These are phyloP conservation scores for Cotesia chilonis DNA, from an alignment of 1,140 invertebrate species.

Conservation along the genomic window DNA sequence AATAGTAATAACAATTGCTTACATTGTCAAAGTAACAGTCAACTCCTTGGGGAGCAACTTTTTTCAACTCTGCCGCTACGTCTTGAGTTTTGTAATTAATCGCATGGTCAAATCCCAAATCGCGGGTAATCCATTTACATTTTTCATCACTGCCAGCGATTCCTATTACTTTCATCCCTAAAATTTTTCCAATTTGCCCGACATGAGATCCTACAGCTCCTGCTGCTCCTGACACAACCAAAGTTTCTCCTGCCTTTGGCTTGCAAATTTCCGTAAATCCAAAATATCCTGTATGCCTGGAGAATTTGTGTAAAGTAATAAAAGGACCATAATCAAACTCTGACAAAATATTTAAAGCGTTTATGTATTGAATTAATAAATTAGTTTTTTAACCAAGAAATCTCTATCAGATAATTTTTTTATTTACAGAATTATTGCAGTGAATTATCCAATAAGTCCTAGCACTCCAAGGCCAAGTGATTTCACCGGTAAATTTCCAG, in stretches of 20 bases:
- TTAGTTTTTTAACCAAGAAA: not conserved
- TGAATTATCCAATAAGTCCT: conserved; percentile 72
- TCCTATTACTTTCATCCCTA: conserved; percentile 75
- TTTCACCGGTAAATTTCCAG: conserved; percentile 66
- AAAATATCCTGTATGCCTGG: conserved; percentile 77
- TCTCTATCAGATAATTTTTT: conserved; percentile 19
- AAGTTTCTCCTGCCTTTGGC: conserved; percentile 73
- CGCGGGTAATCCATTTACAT: conserved; percentile 72
- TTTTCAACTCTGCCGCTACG: conserved; percentile 66
- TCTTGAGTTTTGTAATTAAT: conserved; percentile 77
- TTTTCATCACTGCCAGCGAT: conserved; percentile 77
- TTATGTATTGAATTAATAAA: not conserved
- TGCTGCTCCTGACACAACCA: conserved; percentile 73
- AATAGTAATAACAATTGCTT: conserved; percentile 40
- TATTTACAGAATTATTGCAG: too few relatives aligned
- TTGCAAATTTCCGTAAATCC: conserved; percentile 74
- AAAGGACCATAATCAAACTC: too few relatives aligned
- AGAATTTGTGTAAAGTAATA: not conserved
- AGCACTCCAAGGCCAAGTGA: conserved; percentile 70
- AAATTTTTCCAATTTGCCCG: conserved; percentile 77
- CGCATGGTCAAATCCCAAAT: conserved; percentile 74
- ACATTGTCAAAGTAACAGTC: conserved; percentile 83
- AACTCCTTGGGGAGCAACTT: conserved; percentile 73
- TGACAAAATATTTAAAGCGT: not conserved
- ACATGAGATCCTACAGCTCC: conserved; percentile 77